Evolutionary conservation across 2,113 vertebrate genomes (phyloP).

Genomic region (Oceanodroma tethys): DNA sequence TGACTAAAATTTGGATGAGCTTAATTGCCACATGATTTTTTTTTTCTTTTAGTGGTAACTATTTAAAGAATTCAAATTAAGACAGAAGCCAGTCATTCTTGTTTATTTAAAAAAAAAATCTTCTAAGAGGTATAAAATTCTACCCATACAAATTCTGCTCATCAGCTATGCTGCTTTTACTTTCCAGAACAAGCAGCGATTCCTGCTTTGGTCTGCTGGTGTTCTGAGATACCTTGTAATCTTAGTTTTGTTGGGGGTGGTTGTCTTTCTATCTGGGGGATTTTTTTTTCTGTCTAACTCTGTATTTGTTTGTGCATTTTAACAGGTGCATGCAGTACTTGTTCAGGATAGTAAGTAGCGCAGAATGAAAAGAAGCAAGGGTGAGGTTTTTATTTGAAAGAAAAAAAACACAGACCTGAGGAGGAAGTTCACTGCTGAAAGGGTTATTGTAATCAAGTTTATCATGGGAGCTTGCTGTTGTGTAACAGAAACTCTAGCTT

Average conservation of each 20-base stretch:
- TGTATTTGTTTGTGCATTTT: background rate
- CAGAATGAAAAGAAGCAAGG: conserved; percentile 62
- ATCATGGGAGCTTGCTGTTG: conserved; percentile 76
- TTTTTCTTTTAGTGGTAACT: background rate
- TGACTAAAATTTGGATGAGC: background rate
- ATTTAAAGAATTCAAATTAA: background rate
- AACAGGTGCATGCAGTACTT: conserved; percentile 46
- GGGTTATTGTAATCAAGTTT: conserved; percentile 76
- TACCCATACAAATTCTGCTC: background rate
- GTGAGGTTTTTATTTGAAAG: conserved; percentile 70
- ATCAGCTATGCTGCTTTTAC: background rate
- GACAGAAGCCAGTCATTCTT: background rate
- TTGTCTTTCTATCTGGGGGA: background rate
- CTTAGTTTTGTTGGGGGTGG: background rate
- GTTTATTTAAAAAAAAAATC: background rate
- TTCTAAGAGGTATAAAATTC: background rate
- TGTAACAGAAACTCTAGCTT: conserved; percentile 84
- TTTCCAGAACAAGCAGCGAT: background rate
- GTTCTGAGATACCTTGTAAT: background rate
- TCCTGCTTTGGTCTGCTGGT: background rate
- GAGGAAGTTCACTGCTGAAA: conserved; percentile 77
- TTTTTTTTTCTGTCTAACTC: background rate
- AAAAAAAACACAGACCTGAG: conserved; percentile 33
- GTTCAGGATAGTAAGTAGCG: conserved; percentile 34
- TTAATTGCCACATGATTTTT: background rate